phyloP scores from a whole-genome alignment of 2,888 invertebrate species.

The Pedicia rivosa region DNA sequence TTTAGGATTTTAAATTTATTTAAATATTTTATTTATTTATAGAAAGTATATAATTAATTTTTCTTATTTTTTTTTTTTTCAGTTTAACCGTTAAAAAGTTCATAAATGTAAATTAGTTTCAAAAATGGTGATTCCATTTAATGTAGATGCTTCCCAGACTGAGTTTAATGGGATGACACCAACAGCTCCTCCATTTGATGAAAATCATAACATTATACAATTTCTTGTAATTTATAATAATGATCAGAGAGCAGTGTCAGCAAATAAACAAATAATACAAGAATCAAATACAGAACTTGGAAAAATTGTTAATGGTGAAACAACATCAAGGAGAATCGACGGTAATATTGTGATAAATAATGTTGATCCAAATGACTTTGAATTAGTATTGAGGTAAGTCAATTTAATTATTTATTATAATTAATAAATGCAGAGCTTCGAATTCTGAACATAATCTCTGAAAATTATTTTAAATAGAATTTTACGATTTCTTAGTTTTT shows the following conservation, averaged over 20 bases:
- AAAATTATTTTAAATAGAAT: too few species aligned
- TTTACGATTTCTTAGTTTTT: neutral
- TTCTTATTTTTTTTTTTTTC: neutral
- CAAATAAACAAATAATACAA: constrained; percentile 25
- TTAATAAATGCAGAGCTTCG: too few species aligned
- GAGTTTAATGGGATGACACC: constrained; percentile 18
- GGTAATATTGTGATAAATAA: constrained; percentile 29
- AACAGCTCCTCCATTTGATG: constrained; percentile 25
- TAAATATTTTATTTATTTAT: too few species aligned
- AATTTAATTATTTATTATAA: too few species aligned
- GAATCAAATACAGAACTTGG: constrained; percentile 29
- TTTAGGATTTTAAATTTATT: too few species aligned
- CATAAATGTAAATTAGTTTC: neutral
- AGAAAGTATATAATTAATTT: neutral
- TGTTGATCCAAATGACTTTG: constrained; percentile 28
- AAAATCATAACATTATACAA: constrained; percentile 17
- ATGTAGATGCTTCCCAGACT: constrained; percentile 23
- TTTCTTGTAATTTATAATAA: constrained; percentile 30
- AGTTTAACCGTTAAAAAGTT: neutral
- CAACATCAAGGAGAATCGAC: constrained; percentile 24
- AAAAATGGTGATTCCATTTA: constrained; percentile 28
- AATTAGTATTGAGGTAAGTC: constrained; percentile 21
- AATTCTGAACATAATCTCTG: too few species aligned
- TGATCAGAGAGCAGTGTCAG: constrained; percentile 24
- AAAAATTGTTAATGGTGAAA: constrained; percentile 27